A percentile compares a stretch with the other conserved stretches of the same genome.
Conservation (phyloP, 2,888 invertebrate genomes). For the Lampropteryx suffumata region DNA sequence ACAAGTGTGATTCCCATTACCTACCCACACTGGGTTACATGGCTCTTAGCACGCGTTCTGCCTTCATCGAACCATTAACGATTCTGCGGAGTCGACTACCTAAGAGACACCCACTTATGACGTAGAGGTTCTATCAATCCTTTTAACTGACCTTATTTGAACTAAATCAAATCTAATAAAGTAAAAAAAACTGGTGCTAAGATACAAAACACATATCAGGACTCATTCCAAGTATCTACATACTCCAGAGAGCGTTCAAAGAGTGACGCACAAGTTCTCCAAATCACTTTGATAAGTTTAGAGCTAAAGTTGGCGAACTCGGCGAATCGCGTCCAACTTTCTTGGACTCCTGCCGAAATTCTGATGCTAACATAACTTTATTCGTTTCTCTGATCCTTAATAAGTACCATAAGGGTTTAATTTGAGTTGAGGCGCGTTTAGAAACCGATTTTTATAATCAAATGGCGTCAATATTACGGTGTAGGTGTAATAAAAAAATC, state of each 20-base stretch:
- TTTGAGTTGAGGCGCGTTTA: neutral
- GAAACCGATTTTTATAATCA: too few relatives aligned
- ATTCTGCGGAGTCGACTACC: too few relatives aligned
- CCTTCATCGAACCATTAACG: too few relatives aligned
- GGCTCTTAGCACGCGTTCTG: neutral
- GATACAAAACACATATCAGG: constrained; percentile 34
- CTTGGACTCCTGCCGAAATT: constrained; percentile 71
- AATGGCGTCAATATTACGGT: too few relatives aligned
- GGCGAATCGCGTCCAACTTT: constrained; percentile 66
- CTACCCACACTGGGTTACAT: constrained; percentile 3
- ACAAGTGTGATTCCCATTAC: too few relatives aligned
- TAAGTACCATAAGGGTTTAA: neutral
- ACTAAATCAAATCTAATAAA: too few relatives aligned
- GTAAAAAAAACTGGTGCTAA: constrained; percentile 7
- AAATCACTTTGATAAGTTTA: constrained; percentile 75
- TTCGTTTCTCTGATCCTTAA: constrained; percentile 55
- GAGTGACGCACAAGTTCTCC: constrained; percentile 66
- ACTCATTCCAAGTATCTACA: constrained; percentile 23
- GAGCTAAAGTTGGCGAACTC: constrained; percentile 45
- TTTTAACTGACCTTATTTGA: neutral
- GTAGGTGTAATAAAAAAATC: too few relatives aligned
- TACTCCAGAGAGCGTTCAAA: constrained; percentile 42
- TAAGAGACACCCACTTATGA: too few relatives aligned
- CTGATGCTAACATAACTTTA: constrained; percentile 58
- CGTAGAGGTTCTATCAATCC: too few relatives aligned